phyloP scores from a whole-genome alignment of 2,113 vertebrate species.

The Pollachius pollachius region DNA sequence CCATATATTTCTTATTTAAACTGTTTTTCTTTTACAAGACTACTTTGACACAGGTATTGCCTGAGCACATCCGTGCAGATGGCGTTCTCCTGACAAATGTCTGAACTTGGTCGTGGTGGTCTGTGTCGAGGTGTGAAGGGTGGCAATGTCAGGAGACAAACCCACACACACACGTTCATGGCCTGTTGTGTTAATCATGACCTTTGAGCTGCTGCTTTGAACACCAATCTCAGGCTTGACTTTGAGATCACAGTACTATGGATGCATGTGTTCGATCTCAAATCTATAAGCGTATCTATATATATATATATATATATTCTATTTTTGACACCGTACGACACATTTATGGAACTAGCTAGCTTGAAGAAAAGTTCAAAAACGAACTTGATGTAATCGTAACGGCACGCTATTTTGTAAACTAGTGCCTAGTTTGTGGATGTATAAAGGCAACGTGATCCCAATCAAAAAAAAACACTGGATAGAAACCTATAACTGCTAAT shows the following conservation, averaged over 20 bases:
- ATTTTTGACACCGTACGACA: no score
- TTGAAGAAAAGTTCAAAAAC: slow-evolving; percentile 16
- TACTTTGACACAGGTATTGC: slow-evolving; percentile 24
- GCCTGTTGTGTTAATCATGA: slow-evolving; percentile 19
- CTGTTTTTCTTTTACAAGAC: slow-evolving; percentile 21
- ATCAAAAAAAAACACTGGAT: slow-evolving; percentile 27
- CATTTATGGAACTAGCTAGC: no score
- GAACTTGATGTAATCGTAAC: neutral
- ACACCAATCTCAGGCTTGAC: no score
- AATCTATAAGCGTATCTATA: no score
- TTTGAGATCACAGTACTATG: slow-evolving; percentile 51
- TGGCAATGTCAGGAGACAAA: slow-evolving; percentile 42
- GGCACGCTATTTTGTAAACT: neutral
- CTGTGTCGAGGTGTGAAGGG: slow-evolving; percentile 27
- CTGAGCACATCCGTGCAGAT: slow-evolving; percentile 22
- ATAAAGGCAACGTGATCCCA: slow-evolving; percentile 2
- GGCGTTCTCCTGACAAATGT: slow-evolving; percentile 8
- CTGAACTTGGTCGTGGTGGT: slow-evolving; percentile 27
- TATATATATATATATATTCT: no score
- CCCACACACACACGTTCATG: slow-evolving; percentile 27
- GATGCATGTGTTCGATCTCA: slow-evolving; percentile 17
- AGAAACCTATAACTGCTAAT: slow-evolving; percentile 3
- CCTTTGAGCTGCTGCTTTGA: neutral
- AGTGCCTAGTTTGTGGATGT: slow-evolving; percentile 3
- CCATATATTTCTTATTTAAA: slow-evolving; percentile 7